Conservation (phyloP, 2,797 vertebrate species). For the Podargus strigoides region DNA sequence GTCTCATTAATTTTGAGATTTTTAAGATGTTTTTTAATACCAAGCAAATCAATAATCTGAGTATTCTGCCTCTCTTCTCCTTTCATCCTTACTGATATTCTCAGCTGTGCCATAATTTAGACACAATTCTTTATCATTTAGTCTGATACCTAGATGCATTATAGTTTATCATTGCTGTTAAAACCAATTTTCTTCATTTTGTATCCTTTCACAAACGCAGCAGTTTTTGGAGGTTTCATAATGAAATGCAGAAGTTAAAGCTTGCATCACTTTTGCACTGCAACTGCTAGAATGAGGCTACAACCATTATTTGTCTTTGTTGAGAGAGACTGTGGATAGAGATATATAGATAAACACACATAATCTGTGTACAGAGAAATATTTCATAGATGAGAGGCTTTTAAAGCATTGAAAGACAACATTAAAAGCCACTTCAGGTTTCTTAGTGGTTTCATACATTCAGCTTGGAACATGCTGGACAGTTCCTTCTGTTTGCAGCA, state of each 20-base stretch:
- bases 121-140: neutral
- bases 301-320: neutral
- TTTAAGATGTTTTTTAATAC: conserved; percentile 24
- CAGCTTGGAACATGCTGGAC: conserved; percentile 52
- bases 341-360: neutral
- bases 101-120: neutral
- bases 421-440: neutral
- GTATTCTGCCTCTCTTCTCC: neutral
- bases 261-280: neutral
- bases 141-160: neutral
- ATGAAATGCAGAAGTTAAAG: neutral
- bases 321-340: too few relatives aligned
- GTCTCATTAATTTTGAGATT: conserved; percentile 29
- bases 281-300: neutral
- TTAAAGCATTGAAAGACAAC: neutral
- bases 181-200: neutral
- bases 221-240: neutral
- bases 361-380: neutral
- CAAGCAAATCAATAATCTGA: conserved; percentile 23
- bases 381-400: neutral
- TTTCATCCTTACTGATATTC: neutral
- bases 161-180: neutral
- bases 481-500: conserved; percentile 14
- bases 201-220: neutral
- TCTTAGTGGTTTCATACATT: neutral